Percentiles rank a stretch among this genome's conserved stretches.
Conservation (phyloP, 2,888 invertebrate genomes). For the Tiphia femorata region DNA sequence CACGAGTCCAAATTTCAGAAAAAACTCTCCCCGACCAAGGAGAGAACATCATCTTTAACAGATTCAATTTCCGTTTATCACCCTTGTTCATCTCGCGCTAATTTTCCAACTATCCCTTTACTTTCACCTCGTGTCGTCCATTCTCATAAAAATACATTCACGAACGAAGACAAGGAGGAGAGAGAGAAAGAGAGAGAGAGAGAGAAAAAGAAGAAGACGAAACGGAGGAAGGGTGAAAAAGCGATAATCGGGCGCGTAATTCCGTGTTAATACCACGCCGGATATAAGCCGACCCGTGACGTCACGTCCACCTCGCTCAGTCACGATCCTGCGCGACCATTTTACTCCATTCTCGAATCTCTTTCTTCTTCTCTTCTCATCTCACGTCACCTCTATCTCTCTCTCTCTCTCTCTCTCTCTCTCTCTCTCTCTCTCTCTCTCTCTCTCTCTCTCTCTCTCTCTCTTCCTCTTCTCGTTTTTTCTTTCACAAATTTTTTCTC, state of each 20-base stretch:
- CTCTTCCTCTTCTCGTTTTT: conserved; percentile 11
- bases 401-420: conserved; percentile 6
- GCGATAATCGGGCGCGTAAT: conserved; percentile 47
- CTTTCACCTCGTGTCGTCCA: background rate
- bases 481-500: no score
- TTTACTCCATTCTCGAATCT: background rate
- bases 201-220: background rate
- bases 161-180: background rate
- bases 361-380: background rate
- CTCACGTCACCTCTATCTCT: no score
- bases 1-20: no score
- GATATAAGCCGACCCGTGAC: conserved; percentile 37
- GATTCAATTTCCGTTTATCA: no score
- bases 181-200: background rate
- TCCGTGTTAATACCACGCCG: conserved; percentile 30
- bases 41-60: no score
- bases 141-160: no score
- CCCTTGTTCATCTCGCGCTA: no score
- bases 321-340: conserved; percentile 21
- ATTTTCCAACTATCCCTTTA: background rate
- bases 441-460: background rate
- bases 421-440: conserved; percentile 19
- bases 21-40: no score
- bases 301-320: conserved; percentile 27
- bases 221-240: conserved; percentile 34